phyloP scores from a whole-genome alignment of 2,888 invertebrate species.

The Drosophila ezoana region DNA sequence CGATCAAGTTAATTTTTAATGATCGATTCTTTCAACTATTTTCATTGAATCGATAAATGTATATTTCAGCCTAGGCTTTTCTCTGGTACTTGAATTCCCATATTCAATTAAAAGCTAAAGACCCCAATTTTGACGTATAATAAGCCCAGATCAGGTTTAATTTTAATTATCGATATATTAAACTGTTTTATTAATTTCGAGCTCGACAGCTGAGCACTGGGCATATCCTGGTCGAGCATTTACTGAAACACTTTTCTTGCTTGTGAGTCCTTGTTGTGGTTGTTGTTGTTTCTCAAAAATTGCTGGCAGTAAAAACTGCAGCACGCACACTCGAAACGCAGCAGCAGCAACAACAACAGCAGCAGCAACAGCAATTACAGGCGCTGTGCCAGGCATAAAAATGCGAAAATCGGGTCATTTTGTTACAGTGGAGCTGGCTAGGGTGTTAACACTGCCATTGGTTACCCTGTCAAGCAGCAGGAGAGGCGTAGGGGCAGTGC shows the following conservation, averaged over 20 bases:
- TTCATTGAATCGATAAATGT: no score
- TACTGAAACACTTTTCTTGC: not conserved
- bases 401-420: constrained; percentile 75
- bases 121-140: no score
- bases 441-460: constrained; percentile 44
- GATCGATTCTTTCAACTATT: no score
- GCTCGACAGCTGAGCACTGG: not conserved
- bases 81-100: no score
- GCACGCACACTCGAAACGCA: constrained; percentile 74
- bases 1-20: no score
- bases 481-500: constrained; percentile 3
- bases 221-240: not conserved
- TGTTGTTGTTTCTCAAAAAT: constrained; percentile 41
- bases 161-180: no score
- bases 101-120: no score
- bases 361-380: constrained; percentile 49
- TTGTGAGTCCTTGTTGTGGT: constrained; percentile 27
- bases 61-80: no score
- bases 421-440: constrained; percentile 27
- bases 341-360: constrained; percentile 41
- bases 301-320: constrained; percentile 76
- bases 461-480: constrained; percentile 20
- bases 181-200: no score
- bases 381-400: constrained; percentile 60
- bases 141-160: no score